Conservation (phyloP, 2,888 invertebrate species). For the Orgyia antiqua region DNA sequence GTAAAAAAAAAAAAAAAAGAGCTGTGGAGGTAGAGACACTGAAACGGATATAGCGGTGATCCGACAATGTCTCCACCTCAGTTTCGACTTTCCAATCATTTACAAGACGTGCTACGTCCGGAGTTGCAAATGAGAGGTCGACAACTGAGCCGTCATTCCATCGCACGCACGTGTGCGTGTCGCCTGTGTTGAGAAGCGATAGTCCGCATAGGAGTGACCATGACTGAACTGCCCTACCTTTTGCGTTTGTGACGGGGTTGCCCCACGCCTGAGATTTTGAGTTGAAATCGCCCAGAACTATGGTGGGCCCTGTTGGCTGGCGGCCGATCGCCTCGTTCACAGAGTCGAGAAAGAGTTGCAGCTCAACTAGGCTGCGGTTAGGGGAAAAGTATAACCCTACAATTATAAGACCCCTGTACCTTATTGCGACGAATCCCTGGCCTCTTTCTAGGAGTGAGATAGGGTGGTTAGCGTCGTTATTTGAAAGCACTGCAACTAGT, state of each 20-base stretch:
- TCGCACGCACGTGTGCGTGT: neutral
- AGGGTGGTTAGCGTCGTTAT: no score
- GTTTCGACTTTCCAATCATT: neutral
- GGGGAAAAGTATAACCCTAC: constrained; percentile 1
- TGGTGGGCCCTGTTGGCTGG: neutral
- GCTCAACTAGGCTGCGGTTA: neutral
- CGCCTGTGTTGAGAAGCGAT: neutral
- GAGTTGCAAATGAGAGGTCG: neutral
- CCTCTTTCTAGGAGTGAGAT: no score
- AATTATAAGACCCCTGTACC: no score
- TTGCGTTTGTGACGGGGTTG: neutral
- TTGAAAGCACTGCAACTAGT: no score
- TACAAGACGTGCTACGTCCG: neutral
- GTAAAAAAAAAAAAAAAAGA: no score
- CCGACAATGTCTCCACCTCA: no score
- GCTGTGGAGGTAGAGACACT: no score
- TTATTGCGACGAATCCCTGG: no score
- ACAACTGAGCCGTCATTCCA: neutral
- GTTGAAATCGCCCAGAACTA: neutral
- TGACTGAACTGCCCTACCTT: neutral
- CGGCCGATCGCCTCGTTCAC: neutral
- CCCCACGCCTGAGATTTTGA: no score
- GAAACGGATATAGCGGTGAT: no score
- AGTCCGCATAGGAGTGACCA: neutral
- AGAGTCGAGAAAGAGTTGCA: neutral